Conservation (phyloP, 2,113 vertebrate genomes). For the Megaptera novaeangliae region DNA sequence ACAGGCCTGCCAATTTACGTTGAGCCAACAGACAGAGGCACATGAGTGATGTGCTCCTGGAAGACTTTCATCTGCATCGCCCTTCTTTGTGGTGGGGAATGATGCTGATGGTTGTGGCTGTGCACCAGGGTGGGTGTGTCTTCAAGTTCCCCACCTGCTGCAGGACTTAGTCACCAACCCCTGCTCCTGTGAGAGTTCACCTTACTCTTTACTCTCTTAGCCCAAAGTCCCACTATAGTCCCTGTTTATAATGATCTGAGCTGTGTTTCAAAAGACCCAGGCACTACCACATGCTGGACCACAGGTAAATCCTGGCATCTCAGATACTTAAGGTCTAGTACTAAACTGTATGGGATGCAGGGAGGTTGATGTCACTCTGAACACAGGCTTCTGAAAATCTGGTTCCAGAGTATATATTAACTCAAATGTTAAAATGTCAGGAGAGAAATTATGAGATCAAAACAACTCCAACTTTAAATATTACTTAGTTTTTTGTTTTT, state of each 20-base stretch:
- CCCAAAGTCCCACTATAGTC: neutral
- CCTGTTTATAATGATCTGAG: neutral
- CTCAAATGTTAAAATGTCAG: slow-evolving; percentile 23
- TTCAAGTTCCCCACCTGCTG: neutral
- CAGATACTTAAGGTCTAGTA: neutral
- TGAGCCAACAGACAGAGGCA: neutral
- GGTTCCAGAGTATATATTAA: neutral
- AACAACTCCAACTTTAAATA: slow-evolving; percentile 52
- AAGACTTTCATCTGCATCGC: neutral
- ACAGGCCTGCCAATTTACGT: neutral
- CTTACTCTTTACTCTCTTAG: neutral
- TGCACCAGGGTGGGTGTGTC: neutral
- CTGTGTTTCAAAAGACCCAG: neutral
- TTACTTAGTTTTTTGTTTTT: neutral
- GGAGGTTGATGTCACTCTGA: neutral
- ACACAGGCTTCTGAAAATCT: neutral
- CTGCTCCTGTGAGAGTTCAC: neutral
- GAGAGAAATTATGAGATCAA: slow-evolving; percentile 24
- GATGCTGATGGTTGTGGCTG: neutral
- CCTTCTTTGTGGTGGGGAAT: neutral
- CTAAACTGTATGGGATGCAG: neutral
- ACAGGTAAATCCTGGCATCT: neutral
- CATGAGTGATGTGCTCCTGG: neutral
- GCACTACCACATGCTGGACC: too few species aligned
- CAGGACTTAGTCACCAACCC: neutral